Percentiles rank a stretch among this genome's conserved stretches.
Conservation (phyloP, 1,140 invertebrate species). For the Vanessa atalanta region DNA sequence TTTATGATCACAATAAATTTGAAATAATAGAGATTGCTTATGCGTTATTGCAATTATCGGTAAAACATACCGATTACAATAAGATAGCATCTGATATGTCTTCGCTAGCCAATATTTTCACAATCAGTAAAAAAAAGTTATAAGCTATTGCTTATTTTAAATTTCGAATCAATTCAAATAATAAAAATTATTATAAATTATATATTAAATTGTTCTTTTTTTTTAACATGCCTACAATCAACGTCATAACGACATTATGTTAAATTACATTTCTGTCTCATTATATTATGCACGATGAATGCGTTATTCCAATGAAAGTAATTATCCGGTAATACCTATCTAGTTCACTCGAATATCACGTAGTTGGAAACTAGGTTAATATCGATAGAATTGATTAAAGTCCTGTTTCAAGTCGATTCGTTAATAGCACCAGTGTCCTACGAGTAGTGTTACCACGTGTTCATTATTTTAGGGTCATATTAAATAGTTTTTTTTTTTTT, state of each 20-base stretch:
- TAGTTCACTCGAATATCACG: slow-evolving; percentile 25
- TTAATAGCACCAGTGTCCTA: slow-evolving; percentile 20
- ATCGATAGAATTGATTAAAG: slow-evolving; percentile 34
- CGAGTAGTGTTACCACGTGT: slow-evolving; percentile 17
- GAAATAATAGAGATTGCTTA: too few relatives aligned
- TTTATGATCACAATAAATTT: too few relatives aligned
- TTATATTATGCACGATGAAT: not conserved
- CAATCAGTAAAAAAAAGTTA: too few relatives aligned
- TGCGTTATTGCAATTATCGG: too few relatives aligned
- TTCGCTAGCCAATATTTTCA: too few relatives aligned
- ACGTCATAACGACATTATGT: not conserved
- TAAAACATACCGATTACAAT: too few relatives aligned
- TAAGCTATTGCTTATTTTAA: too few relatives aligned
- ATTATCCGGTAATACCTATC: slow-evolving; percentile 18
- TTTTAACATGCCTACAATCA: not conserved
- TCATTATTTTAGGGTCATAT: not conserved
- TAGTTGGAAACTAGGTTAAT: slow-evolving; percentile 34
- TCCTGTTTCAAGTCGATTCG: slow-evolving; percentile 36
- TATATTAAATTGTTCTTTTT: too few relatives aligned
- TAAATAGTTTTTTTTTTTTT: not conserved
- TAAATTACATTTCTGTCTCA: not conserved
- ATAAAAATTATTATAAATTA: too few relatives aligned
- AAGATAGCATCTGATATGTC: too few relatives aligned
- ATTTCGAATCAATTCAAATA: too few relatives aligned
- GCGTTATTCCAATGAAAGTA: slow-evolving; percentile 16